Evolutionary conservation across 2,888 invertebrate genomes (phyloP).

Genomic region (Pristionchus japonicus): DNA sequence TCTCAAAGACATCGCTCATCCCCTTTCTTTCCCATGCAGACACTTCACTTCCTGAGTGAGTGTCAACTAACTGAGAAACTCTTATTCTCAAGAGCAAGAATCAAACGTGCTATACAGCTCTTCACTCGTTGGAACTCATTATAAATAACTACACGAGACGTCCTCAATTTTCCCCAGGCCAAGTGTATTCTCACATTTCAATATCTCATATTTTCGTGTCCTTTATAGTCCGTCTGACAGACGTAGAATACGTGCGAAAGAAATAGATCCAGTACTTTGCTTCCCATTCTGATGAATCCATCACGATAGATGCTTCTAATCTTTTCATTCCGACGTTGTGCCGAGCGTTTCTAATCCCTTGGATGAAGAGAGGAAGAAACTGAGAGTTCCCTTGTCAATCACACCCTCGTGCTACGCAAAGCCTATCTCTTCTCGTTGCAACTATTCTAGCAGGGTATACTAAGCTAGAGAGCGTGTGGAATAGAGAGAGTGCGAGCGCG

Average conservation of each 20-base stretch:
- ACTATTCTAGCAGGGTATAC: too few relatives aligned
- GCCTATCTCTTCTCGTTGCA: too few relatives aligned
- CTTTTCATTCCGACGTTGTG: background rate
- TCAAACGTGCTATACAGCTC: background rate
- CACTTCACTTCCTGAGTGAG: conserved; percentile 16
- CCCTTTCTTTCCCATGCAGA: background rate
- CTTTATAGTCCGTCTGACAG: too few relatives aligned
- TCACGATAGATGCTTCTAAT: background rate
- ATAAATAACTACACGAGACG: background rate
- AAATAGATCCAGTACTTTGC: too few relatives aligned
- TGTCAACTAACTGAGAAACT: background rate
- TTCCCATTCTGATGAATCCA: background rate
- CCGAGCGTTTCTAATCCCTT: background rate
- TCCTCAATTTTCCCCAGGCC: background rate
- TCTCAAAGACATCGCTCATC: background rate
- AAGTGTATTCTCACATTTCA: background rate
- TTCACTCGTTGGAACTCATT: background rate
- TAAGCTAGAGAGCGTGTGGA: background rate
- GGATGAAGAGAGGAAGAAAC: background rate
- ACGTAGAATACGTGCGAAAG: too few relatives aligned
- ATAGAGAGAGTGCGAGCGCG: background rate
- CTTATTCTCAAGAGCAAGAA: background rate
- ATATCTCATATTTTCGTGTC: background rate
- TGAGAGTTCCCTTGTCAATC: background rate
- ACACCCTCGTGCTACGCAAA: too few relatives aligned